Percentiles rank a stretch among this genome's conserved stretches.
These are phyloP conservation scores for Pissodes strobi DNA, from an alignment of 1,140 invertebrate species.

Conservation along the genomic window DNA sequence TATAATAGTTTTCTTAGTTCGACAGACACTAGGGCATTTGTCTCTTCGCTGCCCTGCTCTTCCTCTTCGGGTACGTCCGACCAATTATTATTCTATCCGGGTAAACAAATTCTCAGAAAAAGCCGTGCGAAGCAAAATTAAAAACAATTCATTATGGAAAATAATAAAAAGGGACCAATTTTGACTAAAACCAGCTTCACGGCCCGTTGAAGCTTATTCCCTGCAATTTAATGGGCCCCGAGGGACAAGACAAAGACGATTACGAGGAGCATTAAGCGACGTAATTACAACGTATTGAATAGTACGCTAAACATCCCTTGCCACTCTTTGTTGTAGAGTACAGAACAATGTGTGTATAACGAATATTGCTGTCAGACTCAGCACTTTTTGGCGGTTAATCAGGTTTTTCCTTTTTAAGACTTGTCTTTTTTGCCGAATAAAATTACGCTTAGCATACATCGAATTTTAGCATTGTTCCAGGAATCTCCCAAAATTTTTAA, in stretches of 20 bases:
- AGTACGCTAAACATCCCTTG: slow-evolving; percentile 32
- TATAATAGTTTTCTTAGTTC: too few relatives aligned
- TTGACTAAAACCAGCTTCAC: slow-evolving; percentile 7
- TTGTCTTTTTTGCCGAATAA: too few relatives aligned
- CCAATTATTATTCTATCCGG: too few relatives aligned
- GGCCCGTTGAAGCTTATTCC: slow-evolving; percentile 13
- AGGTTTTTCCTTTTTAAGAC: too few relatives aligned
- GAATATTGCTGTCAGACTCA: slow-evolving; percentile 20
- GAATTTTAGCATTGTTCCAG: too few relatives aligned
- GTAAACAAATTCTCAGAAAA: too few relatives aligned
- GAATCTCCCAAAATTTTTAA: too few relatives aligned
- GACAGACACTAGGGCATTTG: too few relatives aligned
- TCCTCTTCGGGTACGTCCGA: too few relatives aligned
- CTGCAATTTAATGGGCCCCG: slow-evolving; percentile 24
- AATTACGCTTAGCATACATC: too few relatives aligned
- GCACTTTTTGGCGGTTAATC: slow-evolving; percentile 6
- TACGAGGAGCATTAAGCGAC: slow-evolving; percentile 29
- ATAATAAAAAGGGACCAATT: not conserved
- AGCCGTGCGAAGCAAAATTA: not conserved
- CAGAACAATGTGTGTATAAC: slow-evolving; percentile 21
- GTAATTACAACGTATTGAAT: slow-evolving; percentile 36
- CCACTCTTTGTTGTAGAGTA: slow-evolving; percentile 21
- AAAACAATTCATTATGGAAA: not conserved
- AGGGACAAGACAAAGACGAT: slow-evolving; percentile 33
- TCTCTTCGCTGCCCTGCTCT: too few relatives aligned